Percentiles rank a stretch among this genome's conserved stretches.
These are phyloP conservation scores for Pachypeltis micranthus DNA, from an alignment of 1,140 invertebrate genomes.

Conservation along the genomic window DNA sequence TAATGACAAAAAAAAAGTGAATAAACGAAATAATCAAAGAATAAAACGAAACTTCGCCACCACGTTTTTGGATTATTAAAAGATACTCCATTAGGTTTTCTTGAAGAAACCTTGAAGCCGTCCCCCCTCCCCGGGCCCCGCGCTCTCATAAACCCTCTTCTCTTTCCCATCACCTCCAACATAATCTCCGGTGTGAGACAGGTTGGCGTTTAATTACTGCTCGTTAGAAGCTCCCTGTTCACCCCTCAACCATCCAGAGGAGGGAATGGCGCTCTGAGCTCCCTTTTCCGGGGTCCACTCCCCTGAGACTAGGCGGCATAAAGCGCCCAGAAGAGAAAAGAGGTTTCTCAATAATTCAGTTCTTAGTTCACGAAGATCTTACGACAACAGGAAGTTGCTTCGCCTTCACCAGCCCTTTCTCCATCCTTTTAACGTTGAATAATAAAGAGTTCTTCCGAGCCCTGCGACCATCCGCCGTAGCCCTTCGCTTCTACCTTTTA, in stretches of 20 bases:
- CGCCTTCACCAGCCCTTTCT: not conserved
- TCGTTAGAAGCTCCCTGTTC: conserved; percentile 9
- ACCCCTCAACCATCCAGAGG: not conserved
- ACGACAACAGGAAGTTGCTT: not conserved
- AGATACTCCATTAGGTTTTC: conserved; percentile 16
- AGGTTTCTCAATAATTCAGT: not conserved
- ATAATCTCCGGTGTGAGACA: conserved; percentile 17
- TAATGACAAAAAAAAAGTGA: no score
- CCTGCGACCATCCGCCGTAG: no score
- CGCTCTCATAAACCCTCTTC: no score
- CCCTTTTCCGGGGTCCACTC: no score
- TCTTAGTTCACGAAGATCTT: not conserved
- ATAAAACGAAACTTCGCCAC: not conserved
- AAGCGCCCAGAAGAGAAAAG: no score
- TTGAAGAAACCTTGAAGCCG: not conserved
- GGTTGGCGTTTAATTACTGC: conserved; percentile 14
- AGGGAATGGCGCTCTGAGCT: no score
- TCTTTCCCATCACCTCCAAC: not conserved
- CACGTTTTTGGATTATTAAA: conserved; percentile 9
- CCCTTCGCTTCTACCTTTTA: not conserved
- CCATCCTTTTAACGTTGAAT: conserved; percentile 7
- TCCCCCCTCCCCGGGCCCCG: not conserved
- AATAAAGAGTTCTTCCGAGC: not conserved
- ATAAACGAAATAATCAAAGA: no score
- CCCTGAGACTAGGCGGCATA: no score